Evolutionary conservation across 2,797 vertebrate genomes (phyloP), one percentile per base, ranked within the genome.

Genomic region (Anolis apletophallus): DNA sequence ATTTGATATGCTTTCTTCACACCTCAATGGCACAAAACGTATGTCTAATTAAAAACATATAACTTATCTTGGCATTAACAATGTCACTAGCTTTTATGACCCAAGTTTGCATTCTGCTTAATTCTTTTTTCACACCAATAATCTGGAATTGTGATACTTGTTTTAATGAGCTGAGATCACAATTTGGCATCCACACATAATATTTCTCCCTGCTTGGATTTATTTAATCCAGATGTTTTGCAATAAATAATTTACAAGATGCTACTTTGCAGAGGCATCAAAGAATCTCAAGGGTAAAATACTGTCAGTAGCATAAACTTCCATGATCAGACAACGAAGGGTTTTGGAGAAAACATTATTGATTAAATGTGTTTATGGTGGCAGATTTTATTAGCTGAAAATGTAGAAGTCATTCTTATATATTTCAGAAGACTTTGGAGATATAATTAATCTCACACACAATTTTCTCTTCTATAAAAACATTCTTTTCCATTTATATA

Each of bases 161-260:
- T 74, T 32, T 71, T 89, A 91, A 72, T 57, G 13, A 64, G 74
- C 6, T 13, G 54, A 86, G 61, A 87, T 32, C 40, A 84, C 80
- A 52, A 73, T 88, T 88, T 88, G 84, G 9, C 59, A 46, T 87
- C 69, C 59, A 83, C 52, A 59, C 54, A 26, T 80, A 83, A 83
- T 85, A 52, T 73, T 89, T 76, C 21, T 52, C 3, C 36, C 3
- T 84, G 79, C 89, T 71, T 9, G 69, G 52, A 10, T 87, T 91
- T 91, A 84, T 83, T 79, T 79, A 84, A 91, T 87, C 83, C 89
- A 93, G 88, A 88, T 93, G 52, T 88, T 94, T 85, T 86, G n/a
- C 78, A 80, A 74, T 76, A 91, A 92, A 32, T 87, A 83, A 87
- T 88, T 85, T 78, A 84, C 52, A 87, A 81, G 59, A 26, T 88